A percentile compares a stretch with the other conserved stretches of the same genome.
Evolutionary conservation across 1,140 invertebrate genomes (phyloP).

Genomic region (Drosophila burlai): DNA sequence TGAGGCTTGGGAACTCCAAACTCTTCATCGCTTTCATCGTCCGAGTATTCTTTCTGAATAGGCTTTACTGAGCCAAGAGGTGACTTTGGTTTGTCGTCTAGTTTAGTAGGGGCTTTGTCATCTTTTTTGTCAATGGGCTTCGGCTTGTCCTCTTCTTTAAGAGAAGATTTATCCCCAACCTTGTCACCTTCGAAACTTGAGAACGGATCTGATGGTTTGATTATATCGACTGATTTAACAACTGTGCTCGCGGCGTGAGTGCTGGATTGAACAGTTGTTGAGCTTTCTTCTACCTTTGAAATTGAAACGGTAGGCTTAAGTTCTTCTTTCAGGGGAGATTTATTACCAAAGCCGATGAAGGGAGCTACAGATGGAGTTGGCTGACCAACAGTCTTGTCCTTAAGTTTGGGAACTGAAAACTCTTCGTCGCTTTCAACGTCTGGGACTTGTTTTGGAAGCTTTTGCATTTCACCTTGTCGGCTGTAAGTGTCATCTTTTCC

Average conservation of each 20-base stretch:
- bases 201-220: too few relatives aligned
- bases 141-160: too few relatives aligned
- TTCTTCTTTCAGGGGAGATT: background rate
- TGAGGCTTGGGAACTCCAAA: too few relatives aligned
- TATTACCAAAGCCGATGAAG: background rate
- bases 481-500: background rate
- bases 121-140: too few relatives aligned
- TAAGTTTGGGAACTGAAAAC: background rate
- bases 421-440: conserved; percentile 10
- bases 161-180: too few relatives aligned
- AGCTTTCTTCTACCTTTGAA: background rate
- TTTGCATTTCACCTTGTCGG: background rate
- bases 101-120: too few relatives aligned
- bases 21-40: too few relatives aligned
- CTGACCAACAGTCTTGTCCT: background rate
- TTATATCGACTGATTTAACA: background rate
- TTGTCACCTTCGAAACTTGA: background rate
- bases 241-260: background rate
- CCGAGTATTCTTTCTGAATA: too few relatives aligned
- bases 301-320: background rate
- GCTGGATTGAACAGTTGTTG: background rate
- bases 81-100: too few relatives aligned
- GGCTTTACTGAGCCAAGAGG: too few relatives aligned
- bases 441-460: background rate
- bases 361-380: background rate